These are phyloP conservation scores for Drosophila repleta DNA, from an alignment of 1,140 invertebrate species.

Conservation along the genomic window DNA sequence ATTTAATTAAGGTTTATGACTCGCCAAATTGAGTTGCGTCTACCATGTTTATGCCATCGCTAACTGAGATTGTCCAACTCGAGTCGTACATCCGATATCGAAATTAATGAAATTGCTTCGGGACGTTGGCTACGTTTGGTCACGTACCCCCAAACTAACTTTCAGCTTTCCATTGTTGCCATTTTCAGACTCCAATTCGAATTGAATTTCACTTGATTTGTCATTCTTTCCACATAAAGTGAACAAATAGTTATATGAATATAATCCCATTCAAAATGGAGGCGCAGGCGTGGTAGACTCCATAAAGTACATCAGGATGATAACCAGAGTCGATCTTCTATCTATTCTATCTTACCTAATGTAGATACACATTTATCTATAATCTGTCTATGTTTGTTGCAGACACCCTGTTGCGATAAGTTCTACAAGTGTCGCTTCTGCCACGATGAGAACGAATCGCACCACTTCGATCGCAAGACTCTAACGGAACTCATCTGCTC, in stretches of 20 bases:
- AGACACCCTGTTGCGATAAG: constrained; percentile 95
- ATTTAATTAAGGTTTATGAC: constrained; percentile 59
- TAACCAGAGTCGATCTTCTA: too few species aligned
- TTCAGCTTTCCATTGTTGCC: too few species aligned
- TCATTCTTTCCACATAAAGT: too few species aligned
- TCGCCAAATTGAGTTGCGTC: constrained; percentile 34
- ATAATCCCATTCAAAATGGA: too few species aligned
- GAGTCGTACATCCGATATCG: background rate
- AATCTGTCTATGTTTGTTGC: constrained; percentile 13
- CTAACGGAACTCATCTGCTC: constrained; percentile 93
- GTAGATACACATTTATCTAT: too few species aligned
- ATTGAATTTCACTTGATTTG: background rate
- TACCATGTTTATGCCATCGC: constrained; percentile 55
- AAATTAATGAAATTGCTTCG: constrained; percentile 27
- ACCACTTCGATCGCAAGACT: constrained; percentile 91
- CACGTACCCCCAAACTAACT: background rate
- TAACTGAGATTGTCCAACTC: constrained; percentile 31
- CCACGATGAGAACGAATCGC: constrained; percentile 93
- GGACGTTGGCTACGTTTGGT: background rate
- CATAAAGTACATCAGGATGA: too few species aligned
- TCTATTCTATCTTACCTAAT: too few species aligned
- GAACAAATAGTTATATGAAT: too few species aligned
- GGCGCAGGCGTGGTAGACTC: too few species aligned
- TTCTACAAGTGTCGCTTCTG: constrained; percentile 94
- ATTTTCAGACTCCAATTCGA: background rate